A percentile compares a stretch with the other conserved stretches of the same genome.
Evolutionary conservation across 2,888 invertebrate species (phyloP).

Genomic region (Acanthoscelides obtectus): DNA sequence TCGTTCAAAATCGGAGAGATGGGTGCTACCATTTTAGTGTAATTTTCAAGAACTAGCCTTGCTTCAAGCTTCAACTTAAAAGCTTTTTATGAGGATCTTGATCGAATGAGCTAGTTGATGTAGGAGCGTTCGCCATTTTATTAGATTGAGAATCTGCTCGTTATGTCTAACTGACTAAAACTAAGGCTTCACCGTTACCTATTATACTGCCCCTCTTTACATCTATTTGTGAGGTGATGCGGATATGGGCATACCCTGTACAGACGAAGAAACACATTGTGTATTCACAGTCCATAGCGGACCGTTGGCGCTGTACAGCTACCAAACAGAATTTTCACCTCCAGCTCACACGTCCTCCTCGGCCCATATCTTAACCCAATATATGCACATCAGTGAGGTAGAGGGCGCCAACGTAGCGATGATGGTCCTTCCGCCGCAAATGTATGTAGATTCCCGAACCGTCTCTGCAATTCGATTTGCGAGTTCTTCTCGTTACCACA

Average conservation of each 20-base stretch:
- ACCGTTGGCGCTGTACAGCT: background rate
- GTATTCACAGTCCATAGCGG: background rate
- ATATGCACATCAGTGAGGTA: background rate
- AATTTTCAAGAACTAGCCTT: too few relatives aligned
- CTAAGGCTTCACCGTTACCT: too few relatives aligned
- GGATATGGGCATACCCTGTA: background rate
- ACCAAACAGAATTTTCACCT: background rate
- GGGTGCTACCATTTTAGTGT: too few relatives aligned
- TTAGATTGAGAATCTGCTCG: too few relatives aligned
- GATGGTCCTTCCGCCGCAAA: background rate
- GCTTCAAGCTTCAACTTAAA: too few relatives aligned
- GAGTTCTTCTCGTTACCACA: background rate
- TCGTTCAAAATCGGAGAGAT: too few relatives aligned
- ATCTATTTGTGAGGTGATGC: too few relatives aligned
- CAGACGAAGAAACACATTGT: background rate
- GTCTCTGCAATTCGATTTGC: background rate
- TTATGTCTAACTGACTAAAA: too few relatives aligned
- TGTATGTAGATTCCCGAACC: background rate
- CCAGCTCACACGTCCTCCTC: background rate
- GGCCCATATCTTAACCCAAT: background rate
- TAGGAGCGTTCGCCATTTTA: too few relatives aligned
- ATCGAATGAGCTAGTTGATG: too few relatives aligned
- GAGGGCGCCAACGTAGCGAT: background rate
- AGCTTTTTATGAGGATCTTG: too few relatives aligned
- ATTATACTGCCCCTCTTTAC: too few relatives aligned